A percentile compares a stretch with the other conserved stretches of the same genome.
Evolutionary conservation across 30 jellyfish, hydroid and myxozoan genomes (phyloP).

Genomic region (Turritopsis dohrnii): DNA sequence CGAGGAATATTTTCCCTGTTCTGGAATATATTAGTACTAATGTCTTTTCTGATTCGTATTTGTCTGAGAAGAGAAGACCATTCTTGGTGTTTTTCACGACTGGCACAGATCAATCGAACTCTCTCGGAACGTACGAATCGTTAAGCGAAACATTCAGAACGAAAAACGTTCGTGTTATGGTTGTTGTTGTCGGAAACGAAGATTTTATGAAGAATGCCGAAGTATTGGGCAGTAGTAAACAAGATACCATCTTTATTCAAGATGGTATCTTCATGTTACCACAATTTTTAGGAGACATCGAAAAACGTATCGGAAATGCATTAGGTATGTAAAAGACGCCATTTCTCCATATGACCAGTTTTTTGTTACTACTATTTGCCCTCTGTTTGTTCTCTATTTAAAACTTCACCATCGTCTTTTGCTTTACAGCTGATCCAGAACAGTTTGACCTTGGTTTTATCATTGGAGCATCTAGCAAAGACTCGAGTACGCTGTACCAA

Average conservation of each 20-base stretch:
- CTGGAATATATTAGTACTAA: slow-evolving; percentile 5
- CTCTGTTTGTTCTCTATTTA: not conserved
- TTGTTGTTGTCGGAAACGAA: not conserved
- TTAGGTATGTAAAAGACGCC: not conserved
- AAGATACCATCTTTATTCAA: not conserved
- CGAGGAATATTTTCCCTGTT: slow-evolving; percentile 8
- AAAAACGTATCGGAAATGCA: not conserved
- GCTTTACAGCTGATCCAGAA: slow-evolving; percentile 30
- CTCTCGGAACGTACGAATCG: not conserved
- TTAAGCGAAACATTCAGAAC: not conserved
- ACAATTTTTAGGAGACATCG: slow-evolving; percentile 8
- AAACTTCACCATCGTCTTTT: not conserved
- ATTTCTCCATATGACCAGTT: too few relatives aligned
- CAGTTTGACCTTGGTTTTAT: slow-evolving; percentile 67
- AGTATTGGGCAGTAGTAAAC: slow-evolving; percentile 6
- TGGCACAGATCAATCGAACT: not conserved
- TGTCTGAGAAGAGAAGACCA: not conserved
- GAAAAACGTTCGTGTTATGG: not conserved
- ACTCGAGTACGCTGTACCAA: slow-evolving; percentile 23
- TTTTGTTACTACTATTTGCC: not conserved
- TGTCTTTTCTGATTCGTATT: not conserved
- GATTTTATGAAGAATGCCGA: not conserved
- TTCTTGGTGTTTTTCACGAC: slow-evolving; percentile 21
- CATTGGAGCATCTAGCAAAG: slow-evolving; percentile 59
- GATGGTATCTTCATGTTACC: not conserved